Evolutionary conservation across 2,797 vertebrate genomes (phyloP), one percentile per base, ranked within the genome.

Genomic region (Molossus alvarezi): DNA sequence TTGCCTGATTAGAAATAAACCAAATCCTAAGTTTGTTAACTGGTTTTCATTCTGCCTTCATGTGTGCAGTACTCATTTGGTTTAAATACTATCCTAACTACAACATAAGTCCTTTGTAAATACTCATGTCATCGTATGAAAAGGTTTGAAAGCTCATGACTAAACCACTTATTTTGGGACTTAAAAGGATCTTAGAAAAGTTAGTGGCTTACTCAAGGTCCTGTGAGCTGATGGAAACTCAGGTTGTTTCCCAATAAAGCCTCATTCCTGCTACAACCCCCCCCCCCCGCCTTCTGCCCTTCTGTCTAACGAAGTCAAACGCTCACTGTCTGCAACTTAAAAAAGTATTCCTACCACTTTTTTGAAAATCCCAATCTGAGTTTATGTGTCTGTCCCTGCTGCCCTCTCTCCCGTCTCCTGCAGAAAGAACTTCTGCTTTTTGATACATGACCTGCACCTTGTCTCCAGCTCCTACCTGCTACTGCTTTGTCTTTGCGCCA

Each of bases 171-270:
- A 27, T 37, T 90, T 79, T 53, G 58, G 53, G 90, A 65, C 45
- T 60, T 23, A 53, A 25, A 90, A 67, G 69, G 64, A 57, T 14
- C 51, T 81, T 69, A 64, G 95, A 80, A 84, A 96, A 95, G 72
- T 64, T 71, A 15, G 20, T 71, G 73, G 58, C 55, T 71, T 86
- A 15, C 27, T 51, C 15, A n/a, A 2, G n/a, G 71, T 90, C 51
- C 33, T 29, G 0, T 48, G 82, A 92, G 73, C 88, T 95, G 65
- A 25, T 55, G 77, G 85, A 94, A 90, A 88, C n/a, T 9, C 51
- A 77, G 71, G 94, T 96, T 92, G 62, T 95, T 97, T 96, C 86
- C 95, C 73, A 71, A 18, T 27, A 21, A 93, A 87, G 5, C n/a
- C 29, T 41, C 6, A 2, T 20, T 81, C 62, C 75, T 48, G 14